Conservation (phyloP, 2,113 vertebrate genomes). For the Varanus salvator region DNA sequence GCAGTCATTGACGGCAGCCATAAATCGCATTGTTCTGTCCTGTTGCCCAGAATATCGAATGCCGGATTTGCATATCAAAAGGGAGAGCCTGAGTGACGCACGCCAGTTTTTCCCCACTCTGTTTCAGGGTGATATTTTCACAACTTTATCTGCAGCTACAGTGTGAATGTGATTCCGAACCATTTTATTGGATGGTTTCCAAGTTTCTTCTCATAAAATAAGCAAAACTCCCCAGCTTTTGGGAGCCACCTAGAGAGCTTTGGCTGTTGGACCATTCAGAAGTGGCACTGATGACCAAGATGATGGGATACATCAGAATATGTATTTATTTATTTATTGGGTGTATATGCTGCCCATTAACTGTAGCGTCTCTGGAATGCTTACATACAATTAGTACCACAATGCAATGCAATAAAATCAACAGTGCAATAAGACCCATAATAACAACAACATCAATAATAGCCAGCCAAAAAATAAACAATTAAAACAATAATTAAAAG, state of each 20-base stretch:
- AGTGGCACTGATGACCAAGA: neutral
- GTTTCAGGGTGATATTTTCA: neutral
- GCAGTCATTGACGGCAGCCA: conserved; percentile 1
- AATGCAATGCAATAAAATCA: too few relatives aligned
- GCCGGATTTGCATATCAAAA: conserved; percentile 2
- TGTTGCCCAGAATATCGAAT: neutral
- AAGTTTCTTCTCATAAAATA: neutral
- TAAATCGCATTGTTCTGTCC: conserved; percentile 35
- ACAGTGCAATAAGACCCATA: too few relatives aligned
- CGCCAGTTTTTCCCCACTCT: neutral
- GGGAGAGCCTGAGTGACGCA: neutral
- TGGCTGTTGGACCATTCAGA: too few relatives aligned
- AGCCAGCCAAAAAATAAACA: too few relatives aligned
- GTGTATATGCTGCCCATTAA: too few relatives aligned
- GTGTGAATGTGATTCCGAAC: neutral
- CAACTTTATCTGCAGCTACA: neutral
- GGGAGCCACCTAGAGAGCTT: too few relatives aligned
- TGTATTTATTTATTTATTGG: too few relatives aligned
- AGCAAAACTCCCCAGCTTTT: neutral
- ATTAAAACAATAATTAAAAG: too few relatives aligned
- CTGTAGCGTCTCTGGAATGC: too few relatives aligned
- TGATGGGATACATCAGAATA: neutral
- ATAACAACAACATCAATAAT: too few relatives aligned
- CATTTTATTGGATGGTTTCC: neutral
- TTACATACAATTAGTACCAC: too few relatives aligned